Evolutionary conservation across 2,113 vertebrate species (phyloP), one percentile per base, ranked within the genome.

Genomic region (Sylvietta virens): DNA sequence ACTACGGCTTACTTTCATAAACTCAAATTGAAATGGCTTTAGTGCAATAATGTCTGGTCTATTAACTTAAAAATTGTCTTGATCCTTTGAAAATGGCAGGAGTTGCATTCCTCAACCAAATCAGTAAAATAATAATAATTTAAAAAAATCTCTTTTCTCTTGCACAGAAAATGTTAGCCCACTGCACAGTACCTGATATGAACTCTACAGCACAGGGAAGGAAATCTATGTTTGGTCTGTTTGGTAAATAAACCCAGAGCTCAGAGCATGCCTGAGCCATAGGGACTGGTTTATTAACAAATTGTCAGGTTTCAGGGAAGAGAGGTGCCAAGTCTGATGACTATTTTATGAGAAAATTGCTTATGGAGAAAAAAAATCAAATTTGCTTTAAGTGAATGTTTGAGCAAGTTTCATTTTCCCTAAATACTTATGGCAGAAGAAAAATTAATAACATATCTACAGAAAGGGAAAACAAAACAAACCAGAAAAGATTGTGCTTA

Each of bases 21-120:
- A 85, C 88, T 95, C 71, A 89, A 88, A 85, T 50, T 94, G 76
- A 96, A 96, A 95, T 96, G 93, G 81, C 67, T 96, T 94, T 80
- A 93, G 82, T 60, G 56, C 73, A 87, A 93, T 96, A 73, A 83
- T 91, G 33, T 74, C 78, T 83, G 84, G 79, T 66, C 88, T 97
- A 91, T 97, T 96, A 97, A 96, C 67, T 96, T 88, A 94, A 53
- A 95, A 90, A 96, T 86, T 90, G 45, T 94, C 94, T 92, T 70
- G 76, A 89, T 88, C 51, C 22, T 91, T 91, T 91, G 89, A 94
- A 95, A 82, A 95, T n/a, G 40, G 40, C 60, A 87, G 37, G 60
- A 77, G 42, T 60, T 95, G 30, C 28, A 50, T 66, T 76, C 62
- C 50, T 91, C 81, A 85, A 42, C 44, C 44, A 13, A 94, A 69